Percentiles rank a stretch among this genome's conserved stretches.
Evolutionary conservation across 2,888 invertebrate species (phyloP).

Genomic region (Patella pellucida): DNA sequence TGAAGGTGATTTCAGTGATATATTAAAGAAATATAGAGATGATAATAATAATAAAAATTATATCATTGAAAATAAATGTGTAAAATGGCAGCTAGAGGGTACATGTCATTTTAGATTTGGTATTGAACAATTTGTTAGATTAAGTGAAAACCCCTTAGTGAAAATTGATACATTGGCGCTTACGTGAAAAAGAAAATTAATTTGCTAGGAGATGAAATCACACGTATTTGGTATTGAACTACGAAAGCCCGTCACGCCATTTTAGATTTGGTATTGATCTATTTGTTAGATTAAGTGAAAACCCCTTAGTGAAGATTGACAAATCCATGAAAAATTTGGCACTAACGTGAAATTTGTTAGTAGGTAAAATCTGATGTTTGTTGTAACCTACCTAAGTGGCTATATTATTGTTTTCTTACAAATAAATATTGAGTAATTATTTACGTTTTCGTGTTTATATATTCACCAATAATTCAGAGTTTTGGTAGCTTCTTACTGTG

Average conservation of each 20-base stretch:
- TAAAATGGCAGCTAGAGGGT: conserved; percentile 56
- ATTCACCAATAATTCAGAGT: too few relatives aligned
- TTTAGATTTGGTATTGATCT: conserved; percentile 69
- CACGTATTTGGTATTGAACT: too few relatives aligned
- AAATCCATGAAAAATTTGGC: conserved; percentile 36
- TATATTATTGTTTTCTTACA: too few relatives aligned
- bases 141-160: conserved; percentile 56
- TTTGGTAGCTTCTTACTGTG: too few relatives aligned
- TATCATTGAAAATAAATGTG: conserved; percentile 44
- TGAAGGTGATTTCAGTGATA: conserved; percentile 62
- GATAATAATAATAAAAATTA: conserved; percentile 39
- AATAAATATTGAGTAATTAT: too few relatives aligned
- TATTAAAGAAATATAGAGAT: conserved; percentile 49
- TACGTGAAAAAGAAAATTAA: too few relatives aligned
- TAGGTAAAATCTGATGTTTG: too few relatives aligned
- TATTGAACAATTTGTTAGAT: conserved; percentile 65
- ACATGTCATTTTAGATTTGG: conserved; percentile 66
- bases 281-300: conserved; percentile 65
- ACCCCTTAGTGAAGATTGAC: conserved; percentile 14
- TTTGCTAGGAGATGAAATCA: too few relatives aligned
- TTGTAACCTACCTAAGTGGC: too few relatives aligned
- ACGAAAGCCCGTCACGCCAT: too few relatives aligned
- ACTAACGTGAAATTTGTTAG: too few relatives aligned
- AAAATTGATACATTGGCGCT: conserved; percentile 32
- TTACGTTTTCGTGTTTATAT: too few relatives aligned